A percentile compares a stretch with the other conserved stretches of the same genome.
Evolutionary conservation across 2,797 vertebrate genomes (phyloP).

Genomic region (Peromyscus aztecus): DNA sequence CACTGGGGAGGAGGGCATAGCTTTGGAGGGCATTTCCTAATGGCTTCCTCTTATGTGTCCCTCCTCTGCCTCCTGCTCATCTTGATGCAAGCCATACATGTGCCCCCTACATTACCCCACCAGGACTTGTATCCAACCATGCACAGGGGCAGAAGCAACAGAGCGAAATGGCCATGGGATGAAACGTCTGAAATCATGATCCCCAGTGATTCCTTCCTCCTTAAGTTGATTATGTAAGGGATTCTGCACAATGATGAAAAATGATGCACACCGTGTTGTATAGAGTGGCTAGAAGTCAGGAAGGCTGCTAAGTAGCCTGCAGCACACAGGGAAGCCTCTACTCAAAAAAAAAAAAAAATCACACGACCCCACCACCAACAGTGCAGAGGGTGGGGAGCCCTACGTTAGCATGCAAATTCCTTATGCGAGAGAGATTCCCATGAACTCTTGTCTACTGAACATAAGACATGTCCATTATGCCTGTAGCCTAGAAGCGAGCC

Average conservation of each 20-base stretch:
- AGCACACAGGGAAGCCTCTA: not conserved
- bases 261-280: not conserved
- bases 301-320: not conserved
- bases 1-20: too few species aligned
- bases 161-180: not conserved
- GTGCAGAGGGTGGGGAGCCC: not conserved
- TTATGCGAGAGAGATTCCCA: not conserved
- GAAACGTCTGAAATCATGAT: not conserved
- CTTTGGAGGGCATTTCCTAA: not conserved
- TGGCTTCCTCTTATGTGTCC: not conserved
- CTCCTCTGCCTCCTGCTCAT: not conserved
- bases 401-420: not conserved
- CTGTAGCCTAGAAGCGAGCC: not conserved
- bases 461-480: not conserved
- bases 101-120: not conserved
- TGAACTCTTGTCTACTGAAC: not conserved
- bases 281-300: not conserved
- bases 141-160: not conserved
- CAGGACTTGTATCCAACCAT: too few species aligned
- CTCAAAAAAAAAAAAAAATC: not conserved
- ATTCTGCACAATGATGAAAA: not conserved
- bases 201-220: not conserved
- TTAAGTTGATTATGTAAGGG: not conserved
- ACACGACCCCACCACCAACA: too few species aligned
- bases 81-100: not conserved